phyloP scores from a whole-genome alignment of 2,888 invertebrate genomes.

The Teleiodes luculella region DNA sequence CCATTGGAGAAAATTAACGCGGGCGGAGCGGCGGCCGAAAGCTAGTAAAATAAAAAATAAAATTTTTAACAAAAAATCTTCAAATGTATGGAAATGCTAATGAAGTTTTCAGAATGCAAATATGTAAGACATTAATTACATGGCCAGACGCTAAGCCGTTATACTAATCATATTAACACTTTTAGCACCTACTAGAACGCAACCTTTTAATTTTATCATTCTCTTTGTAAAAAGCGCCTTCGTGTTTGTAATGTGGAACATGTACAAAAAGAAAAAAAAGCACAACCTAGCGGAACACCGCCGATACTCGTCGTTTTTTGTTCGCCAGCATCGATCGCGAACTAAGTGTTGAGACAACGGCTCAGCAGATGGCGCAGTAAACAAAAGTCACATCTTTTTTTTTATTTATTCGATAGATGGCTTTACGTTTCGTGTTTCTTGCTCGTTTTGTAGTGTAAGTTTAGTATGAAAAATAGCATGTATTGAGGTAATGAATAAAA shows the following conservation, averaged over 20 bases:
- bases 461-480: background rate
- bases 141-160: no score
- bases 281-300: slow-evolving; percentile 56
- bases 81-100: no score
- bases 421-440: slow-evolving; percentile 15
- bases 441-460: slow-evolving; percentile 21
- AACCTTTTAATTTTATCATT: background rate
- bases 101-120: no score
- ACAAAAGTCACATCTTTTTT: background rate
- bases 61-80: no score
- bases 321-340: slow-evolving; percentile 21
- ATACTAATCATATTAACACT: no score
- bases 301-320: slow-evolving; percentile 32
- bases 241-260: background rate
- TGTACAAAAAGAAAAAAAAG: slow-evolving; percentile 46
- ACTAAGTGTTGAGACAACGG: background rate
- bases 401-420: background rate
- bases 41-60: no score
- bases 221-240: background rate
- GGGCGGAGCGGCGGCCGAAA: no score
- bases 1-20: no score
- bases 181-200: no score
- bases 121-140: no score
- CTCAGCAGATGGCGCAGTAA: slow-evolving; percentile 36
- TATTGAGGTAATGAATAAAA: no score